Percentiles rank a stretch among this genome's conserved stretches.
Evolutionary conservation across 1,140 invertebrate genomes (phyloP).

Genomic region (Branchinecta lindahli): DNA sequence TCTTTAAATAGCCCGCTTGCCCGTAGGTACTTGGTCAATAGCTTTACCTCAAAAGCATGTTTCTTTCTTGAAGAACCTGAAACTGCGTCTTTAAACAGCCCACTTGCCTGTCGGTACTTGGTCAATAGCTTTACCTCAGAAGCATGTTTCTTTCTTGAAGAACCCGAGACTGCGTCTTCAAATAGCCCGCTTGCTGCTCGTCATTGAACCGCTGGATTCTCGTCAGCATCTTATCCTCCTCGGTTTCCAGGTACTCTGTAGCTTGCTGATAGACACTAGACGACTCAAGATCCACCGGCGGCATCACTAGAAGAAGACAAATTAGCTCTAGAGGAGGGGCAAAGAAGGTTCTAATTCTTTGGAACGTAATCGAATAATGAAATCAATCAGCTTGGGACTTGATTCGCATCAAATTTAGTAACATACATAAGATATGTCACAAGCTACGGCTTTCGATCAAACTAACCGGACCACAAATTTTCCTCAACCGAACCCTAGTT

Average conservation of each 20-base stretch:
- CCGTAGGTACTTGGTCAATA: too few species aligned
- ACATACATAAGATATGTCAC: too few species aligned
- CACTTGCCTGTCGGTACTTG: too few species aligned
- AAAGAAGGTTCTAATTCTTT: too few species aligned
- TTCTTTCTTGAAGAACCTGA: not conserved
- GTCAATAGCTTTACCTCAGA: not conserved
- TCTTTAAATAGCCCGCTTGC: not conserved
- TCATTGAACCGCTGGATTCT: not conserved
- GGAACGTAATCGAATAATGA: too few species aligned
- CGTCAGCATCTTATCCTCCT: not conserved
- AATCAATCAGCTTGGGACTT: too few species aligned
- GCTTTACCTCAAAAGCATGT: slow-evolving; percentile 5
- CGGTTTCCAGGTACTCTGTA: not conserved
- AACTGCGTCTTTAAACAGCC: not conserved
- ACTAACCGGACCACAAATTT: too few species aligned
- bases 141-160: slow-evolving; percentile 10
- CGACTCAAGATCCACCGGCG: not conserved
- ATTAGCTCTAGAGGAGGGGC: too few species aligned
- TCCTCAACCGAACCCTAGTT: too few species aligned
- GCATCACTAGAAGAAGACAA: not conserved
- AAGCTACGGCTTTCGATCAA: too few species aligned
- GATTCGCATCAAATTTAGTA: too few species aligned
- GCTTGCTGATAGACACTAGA: not conserved
- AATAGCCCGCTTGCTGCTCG: not conserved
- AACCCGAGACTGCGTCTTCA: not conserved